A percentile compares a stretch with the other conserved stretches of the same genome.
Evolutionary conservation across 2,113 vertebrate genomes (phyloP).

Genomic region (Gallinago undulata): DNA sequence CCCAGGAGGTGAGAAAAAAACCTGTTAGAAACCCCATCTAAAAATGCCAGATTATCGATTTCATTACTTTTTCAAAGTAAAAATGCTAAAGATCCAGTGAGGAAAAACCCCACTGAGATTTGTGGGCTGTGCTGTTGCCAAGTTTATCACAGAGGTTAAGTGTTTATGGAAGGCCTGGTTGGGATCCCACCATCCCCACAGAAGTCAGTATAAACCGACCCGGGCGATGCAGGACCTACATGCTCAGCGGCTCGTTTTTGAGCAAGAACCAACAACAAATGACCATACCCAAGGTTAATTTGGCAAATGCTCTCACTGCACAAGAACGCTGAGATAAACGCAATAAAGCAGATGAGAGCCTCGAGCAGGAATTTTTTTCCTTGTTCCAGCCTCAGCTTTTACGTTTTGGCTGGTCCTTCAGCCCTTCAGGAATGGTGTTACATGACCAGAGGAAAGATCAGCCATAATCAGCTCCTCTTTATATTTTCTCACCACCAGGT

Average conservation of each 20-base stretch:
- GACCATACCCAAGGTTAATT: not conserved
- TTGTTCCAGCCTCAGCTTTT: not conserved
- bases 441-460: not conserved
- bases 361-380: not conserved
- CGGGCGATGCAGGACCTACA: accelerated
- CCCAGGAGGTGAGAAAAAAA: not conserved
- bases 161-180: not conserved
- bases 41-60: accelerated
- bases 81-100: not conserved
- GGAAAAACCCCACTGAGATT: not conserved
- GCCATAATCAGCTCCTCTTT: not conserved
- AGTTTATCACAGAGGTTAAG: no score
- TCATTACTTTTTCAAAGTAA: not conserved
- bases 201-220: not conserved
- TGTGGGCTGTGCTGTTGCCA: not conserved
- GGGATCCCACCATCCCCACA: not conserved
- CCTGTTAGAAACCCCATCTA: not conserved
- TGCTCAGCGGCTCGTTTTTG: not conserved
- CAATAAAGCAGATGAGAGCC: not conserved
- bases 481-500: not conserved
- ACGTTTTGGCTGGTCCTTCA: not conserved
- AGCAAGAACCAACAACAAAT: not conserved
- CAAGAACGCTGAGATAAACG: not conserved
- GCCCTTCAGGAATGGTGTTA: not conserved
- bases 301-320: not conserved